phyloP scores from a whole-genome alignment of 2,888 invertebrate genomes.

The Argynnis bischoffii region DNA sequence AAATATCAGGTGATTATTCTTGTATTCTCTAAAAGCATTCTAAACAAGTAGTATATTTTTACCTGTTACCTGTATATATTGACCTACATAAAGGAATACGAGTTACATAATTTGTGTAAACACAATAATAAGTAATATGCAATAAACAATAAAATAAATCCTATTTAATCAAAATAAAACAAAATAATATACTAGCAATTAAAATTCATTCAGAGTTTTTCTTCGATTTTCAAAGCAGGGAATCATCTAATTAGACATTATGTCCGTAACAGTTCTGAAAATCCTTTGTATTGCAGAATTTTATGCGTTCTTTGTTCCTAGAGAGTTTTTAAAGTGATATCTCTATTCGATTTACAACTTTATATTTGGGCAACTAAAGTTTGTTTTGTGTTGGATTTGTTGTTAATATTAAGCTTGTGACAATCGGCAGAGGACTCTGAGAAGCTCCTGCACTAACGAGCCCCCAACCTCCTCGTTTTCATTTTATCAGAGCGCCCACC shows the following conservation, averaged over 20 bases:
- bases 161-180: not conserved
- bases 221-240: slow-evolving; percentile 50
- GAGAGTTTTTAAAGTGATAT: slow-evolving; percentile 56
- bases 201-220: slow-evolving; percentile 31
- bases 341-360: slow-evolving; percentile 45
- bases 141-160: not conserved
- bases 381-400: slow-evolving; percentile 44
- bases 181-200: slow-evolving; percentile 23
- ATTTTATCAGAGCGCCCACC: slow-evolving; percentile 58
- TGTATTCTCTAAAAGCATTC: no score
- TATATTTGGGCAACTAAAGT: slow-evolving; percentile 48
- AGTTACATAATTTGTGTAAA: no score
- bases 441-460: slow-evolving; percentile 69
- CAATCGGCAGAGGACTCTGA: slow-evolving; percentile 66
- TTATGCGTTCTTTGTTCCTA: slow-evolving; percentile 74
- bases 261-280: slow-evolving; percentile 75
- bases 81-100: no score
- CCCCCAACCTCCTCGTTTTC: slow-evolving; percentile 67
- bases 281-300: slow-evolving; percentile 77
- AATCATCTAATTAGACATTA: slow-evolving; percentile 77
- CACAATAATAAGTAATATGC: no score
- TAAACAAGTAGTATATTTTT: no score
- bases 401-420: slow-evolving; percentile 68
- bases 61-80: no score
- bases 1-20: no score